Conservation (phyloP, 2,113 vertebrate species). For the Atherinomorus stipes region DNA sequence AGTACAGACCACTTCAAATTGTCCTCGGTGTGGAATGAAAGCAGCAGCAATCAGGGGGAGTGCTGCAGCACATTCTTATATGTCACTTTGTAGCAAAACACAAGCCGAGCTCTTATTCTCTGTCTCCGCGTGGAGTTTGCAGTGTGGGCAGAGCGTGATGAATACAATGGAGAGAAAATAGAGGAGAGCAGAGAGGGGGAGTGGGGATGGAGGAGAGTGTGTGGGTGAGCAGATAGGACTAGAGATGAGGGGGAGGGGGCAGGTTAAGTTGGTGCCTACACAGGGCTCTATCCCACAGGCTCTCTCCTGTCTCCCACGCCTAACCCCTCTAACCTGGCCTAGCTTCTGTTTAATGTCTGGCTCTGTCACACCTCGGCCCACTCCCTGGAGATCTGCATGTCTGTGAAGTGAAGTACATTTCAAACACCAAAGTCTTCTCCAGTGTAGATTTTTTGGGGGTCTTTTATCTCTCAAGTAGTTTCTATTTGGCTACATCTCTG, state of each 20-base stretch:
- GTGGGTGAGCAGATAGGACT: constrained; percentile 78
- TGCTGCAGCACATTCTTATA: constrained; percentile 67
- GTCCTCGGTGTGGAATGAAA: constrained; percentile 70
- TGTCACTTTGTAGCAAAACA: constrained; percentile 78
- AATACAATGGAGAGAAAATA: constrained; percentile 76
- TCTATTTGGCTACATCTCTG: constrained; percentile 32
- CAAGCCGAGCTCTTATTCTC: constrained; percentile 65
- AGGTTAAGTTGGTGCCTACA: constrained; percentile 81
- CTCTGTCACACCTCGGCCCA: constrained; percentile 78
- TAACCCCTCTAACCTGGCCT: constrained; percentile 77
- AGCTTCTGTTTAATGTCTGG: constrained; percentile 78
- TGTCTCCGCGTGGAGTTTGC: constrained; percentile 70
- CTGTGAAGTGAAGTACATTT: constrained; percentile 69
- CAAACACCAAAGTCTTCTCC: constrained; percentile 52
- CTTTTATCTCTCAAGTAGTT: constrained; percentile 51
- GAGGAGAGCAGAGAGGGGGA: constrained; percentile 73
- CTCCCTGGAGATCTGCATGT: constrained; percentile 70
- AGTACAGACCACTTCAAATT: constrained; percentile 63
- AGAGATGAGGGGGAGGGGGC: constrained; percentile 70
- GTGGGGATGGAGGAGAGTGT: constrained; percentile 72
- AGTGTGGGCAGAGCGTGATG: constrained; percentile 80
- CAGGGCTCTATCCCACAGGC: constrained; percentile 77
- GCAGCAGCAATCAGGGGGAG: constrained; percentile 54
- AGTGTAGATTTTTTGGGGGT: constrained; percentile 32
- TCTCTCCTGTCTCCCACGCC: constrained; percentile 78